These are phyloP conservation scores for Cetonia aurata DNA, from an alignment of 2,888 invertebrate genomes.

Conservation along the genomic window DNA sequence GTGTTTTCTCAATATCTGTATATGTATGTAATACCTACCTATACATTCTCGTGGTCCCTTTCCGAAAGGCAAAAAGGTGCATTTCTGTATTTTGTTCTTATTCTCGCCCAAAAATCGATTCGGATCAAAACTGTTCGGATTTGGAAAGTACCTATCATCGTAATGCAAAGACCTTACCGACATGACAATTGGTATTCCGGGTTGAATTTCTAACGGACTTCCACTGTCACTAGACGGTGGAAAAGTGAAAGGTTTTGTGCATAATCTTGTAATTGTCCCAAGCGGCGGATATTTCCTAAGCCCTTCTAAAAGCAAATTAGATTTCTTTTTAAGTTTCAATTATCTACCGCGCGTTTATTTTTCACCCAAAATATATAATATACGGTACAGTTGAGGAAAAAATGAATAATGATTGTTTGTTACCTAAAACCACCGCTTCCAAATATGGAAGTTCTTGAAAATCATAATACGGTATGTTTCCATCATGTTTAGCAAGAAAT, in stretches of 20 bases:
- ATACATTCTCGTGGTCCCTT: constrained; percentile 56
- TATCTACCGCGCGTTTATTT: too few relatives aligned
- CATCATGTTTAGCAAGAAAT: constrained; percentile 64
- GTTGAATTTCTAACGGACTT: constrained; percentile 51
- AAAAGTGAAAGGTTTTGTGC: constrained; percentile 53
- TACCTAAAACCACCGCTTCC: constrained; percentile 71
- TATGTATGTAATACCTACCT: too few relatives aligned
- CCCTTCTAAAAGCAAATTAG: constrained; percentile 44
- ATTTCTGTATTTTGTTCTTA: constrained; percentile 53
- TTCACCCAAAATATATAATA: too few relatives aligned
- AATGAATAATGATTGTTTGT: background rate
- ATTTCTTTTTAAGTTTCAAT: too few relatives aligned
- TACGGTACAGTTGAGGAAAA: too few relatives aligned
- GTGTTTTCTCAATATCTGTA: too few relatives aligned
- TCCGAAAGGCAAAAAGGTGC: constrained; percentile 54
- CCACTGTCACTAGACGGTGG: constrained; percentile 50
- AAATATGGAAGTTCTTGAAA: constrained; percentile 70
- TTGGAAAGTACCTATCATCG: constrained; percentile 51
- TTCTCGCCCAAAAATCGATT: constrained; percentile 55
- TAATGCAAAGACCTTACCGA: constrained; percentile 49
- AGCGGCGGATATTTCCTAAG: constrained; percentile 54
- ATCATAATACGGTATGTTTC: constrained; percentile 67
- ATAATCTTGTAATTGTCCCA: constrained; percentile 48
- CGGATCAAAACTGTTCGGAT: constrained; percentile 51
- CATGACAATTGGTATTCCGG: constrained; percentile 50